A percentile compares a stretch with the other conserved stretches of the same genome.
These are phyloP conservation scores for Actinopyga echinites DNA, from an alignment of 53 echinoderm and acorn worm species.

Conservation along the genomic window DNA sequence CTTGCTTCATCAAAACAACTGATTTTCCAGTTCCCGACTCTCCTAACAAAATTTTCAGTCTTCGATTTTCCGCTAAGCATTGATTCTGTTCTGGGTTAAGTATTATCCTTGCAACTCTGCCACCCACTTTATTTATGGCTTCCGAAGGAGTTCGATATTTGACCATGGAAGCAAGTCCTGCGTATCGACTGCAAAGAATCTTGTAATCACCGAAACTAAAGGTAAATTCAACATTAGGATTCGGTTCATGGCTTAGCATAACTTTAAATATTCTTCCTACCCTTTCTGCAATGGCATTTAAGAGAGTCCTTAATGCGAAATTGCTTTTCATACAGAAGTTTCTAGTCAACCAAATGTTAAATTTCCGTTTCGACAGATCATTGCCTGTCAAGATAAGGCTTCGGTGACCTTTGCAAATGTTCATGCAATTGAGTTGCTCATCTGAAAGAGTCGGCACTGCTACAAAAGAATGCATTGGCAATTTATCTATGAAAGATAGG, in stretches of 20 bases:
- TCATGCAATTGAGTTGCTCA: neutral
- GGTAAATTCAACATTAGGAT: too few species aligned
- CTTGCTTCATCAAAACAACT: neutral
- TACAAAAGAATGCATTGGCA: neutral
- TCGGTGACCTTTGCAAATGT: neutral
- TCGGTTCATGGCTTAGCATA: too few species aligned
- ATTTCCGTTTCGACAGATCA: neutral
- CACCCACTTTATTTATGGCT: neutral
- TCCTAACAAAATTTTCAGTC: neutral
- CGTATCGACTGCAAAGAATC: slow-evolving; percentile 18
- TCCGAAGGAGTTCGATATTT: slow-evolving; percentile 11
- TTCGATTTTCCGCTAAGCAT: neutral
- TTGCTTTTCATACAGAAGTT: too few species aligned
- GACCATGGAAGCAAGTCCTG: slow-evolving; percentile 15
- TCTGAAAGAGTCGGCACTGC: neutral
- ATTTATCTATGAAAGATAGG: neutral
- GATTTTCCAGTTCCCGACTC: slow-evolving; percentile 36
- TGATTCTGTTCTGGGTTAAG: neutral
- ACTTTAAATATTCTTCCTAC: too few species aligned
- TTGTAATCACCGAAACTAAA: neutral
- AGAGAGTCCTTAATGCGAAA: too few species aligned
- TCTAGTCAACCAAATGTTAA: too few species aligned
- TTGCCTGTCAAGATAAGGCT: neutral
- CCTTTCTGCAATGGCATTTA: too few species aligned
- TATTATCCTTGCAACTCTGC: neutral